Evolutionary conservation across 2,888 invertebrate species (phyloP).

Genomic region (Unio delphinus): DNA sequence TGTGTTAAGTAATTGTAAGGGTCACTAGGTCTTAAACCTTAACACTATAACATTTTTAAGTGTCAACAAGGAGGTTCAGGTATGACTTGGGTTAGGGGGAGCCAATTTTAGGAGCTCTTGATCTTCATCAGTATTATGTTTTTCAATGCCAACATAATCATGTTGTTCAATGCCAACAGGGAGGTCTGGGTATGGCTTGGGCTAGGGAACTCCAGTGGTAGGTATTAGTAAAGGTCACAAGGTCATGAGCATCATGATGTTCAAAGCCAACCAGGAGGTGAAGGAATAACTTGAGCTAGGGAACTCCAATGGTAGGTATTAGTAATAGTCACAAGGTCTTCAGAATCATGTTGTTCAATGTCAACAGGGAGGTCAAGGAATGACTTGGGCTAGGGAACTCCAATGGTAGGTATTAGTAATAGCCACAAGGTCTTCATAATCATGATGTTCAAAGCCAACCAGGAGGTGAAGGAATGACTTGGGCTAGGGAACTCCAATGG

Average conservation of each 20-base stretch:
- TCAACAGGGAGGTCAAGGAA: slow-evolving; percentile 69
- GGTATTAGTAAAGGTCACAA: slow-evolving; percentile 37
- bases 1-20: slow-evolving; percentile 4
- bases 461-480: too few species aligned
- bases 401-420: background rate
- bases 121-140: slow-evolving; percentile 63
- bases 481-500: too few species aligned
- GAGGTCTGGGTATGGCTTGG: slow-evolving; percentile 54
- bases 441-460: slow-evolving; percentile 65
- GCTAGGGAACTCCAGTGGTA: too few species aligned
- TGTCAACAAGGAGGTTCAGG: too few species aligned
- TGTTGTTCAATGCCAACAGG: slow-evolving; percentile 68
- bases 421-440: slow-evolving; percentile 59
- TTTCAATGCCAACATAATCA: slow-evolving; percentile 64
- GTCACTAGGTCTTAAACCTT: slow-evolving; percentile 61
- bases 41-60: slow-evolving; percentile 53
- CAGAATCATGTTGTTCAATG: slow-evolving; percentile 68
- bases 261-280: slow-evolving; percentile 65
- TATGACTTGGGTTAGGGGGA: too few species aligned
- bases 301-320: too few species aligned
- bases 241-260: slow-evolving; percentile 62
- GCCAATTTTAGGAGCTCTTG: slow-evolving; percentile 37
- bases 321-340: slow-evolving; percentile 49
- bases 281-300: slow-evolving; percentile 42
- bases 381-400: background rate